Evolutionary conservation across 2,797 vertebrate species (phyloP), one percentile per base, ranked within the genome.

Genomic region (Myripristis jacobus): DNA sequence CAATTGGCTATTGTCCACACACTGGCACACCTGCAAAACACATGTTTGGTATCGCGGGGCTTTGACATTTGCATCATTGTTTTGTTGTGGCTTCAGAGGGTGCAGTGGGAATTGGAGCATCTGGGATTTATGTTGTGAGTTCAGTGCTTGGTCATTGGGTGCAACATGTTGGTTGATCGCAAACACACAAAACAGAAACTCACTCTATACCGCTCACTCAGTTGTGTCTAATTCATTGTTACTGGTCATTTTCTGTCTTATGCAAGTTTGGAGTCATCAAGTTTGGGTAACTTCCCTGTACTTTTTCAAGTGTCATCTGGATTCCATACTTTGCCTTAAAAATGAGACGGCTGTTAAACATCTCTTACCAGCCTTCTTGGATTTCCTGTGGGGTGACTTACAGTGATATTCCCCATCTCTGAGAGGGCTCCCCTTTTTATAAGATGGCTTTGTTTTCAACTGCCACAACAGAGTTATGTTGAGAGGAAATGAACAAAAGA

Each of bases 1-100:
- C 87, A 66, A 85, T 87, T 72, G 58, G 2, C 82, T 47, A 76
- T 87, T 85, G 86, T 89, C 74, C 66, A 61, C 31, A 22, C 79
- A 56, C 21, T 65, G 11, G 50, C 75, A 64, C 88, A 89, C 87
- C 86, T 88, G 83, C 76, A 72, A 66, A 77, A 73, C 72, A 80
- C 73, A 74, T 82, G 77, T 70, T 53, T 60, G 38, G 47, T 53
- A 58, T 31, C 61, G 54, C 13, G 11, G 24, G 18, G 22, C 57
- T 77, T 66, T 44, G 31, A 57, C 67, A 62, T 61, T 69, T 73
- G 6, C 18, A 38, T 62, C 24, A 34, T 67, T 70, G 44, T 66
- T 67, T 50, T 75, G 62, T 61, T n/a, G n/a, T 12, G 53, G 29
- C 21, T 76, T 15, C 66, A 29, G 13, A 69, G 18, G 50, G 0